Base-by-base conservation (phyloP, 2,888 invertebrate species). In the Drosophila affinis region DNA sequence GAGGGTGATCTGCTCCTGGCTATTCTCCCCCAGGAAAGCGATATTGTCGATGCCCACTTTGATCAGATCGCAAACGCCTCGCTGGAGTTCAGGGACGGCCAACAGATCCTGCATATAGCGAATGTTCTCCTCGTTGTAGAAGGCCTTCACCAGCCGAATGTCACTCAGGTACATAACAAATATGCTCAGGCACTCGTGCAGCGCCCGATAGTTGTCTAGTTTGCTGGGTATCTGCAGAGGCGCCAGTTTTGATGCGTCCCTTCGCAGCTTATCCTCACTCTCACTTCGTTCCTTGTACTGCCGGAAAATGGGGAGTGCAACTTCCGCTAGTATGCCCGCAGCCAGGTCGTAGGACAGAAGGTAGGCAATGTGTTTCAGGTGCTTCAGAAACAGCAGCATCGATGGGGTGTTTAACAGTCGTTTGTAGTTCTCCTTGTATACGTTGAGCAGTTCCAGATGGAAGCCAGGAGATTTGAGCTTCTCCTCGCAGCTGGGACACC, bases 11-110 rank as follows among this genome's bases (percentile, higher is more conserved):
- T 91, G 91, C 51, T 92, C 90, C 48, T 85, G 86, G 27, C 67
- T 76, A 44, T 88, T 91, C 53, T 92, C 91, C 17, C 91, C 92
- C 47, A 92, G 78, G 74, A 89, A 90, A 53, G 90, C 88, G 24
- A 88, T 86, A 62, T 92, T 91, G 53, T 91, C 90, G 47, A 92
- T 89, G 73, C 91, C 92, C 59, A 92, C 91, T 68, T 91, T 91
- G 47, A 92, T 90, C 34, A 92, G 83, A 85, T 91, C 90, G 71
- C 92, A 92, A 3, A 91, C 88, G 21, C 83, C 83, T n/a, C 90
- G 83, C 44, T 90, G 88, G 24, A 92, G 63, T 39, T 88, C 88
- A 5, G 92, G 91, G 49, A 90, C 85, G 56, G 76, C 72, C 44
- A 91, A 63, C 24, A 92, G 76, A 45, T 91, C 91, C 67, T 91